These are phyloP conservation scores for Eriosoma lanigerum DNA, from an alignment of 1,140 invertebrate species.

Conservation along the genomic window DNA sequence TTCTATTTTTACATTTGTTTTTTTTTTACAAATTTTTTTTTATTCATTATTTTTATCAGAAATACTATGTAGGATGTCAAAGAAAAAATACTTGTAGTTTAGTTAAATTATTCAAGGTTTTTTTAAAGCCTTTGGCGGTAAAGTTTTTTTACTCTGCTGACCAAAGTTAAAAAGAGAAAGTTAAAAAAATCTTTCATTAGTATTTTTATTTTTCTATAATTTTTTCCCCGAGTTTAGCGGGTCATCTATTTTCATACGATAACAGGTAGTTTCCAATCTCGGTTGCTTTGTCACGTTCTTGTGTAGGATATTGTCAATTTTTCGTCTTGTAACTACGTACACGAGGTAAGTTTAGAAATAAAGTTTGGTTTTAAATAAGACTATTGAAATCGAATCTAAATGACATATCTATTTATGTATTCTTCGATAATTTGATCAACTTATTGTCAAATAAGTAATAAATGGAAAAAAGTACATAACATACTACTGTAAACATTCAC, in stretches of 20 bases:
- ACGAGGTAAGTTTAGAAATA: too few relatives aligned
- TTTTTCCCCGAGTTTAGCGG: background rate
- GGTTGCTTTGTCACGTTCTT: background rate
- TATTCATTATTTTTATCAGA: background rate
- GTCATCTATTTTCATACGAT: constrained; percentile 13
- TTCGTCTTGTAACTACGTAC: too few relatives aligned
- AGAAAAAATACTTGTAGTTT: background rate
- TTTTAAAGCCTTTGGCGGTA: too few relatives aligned
- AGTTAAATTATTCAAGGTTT: constrained; percentile 20
- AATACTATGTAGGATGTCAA: background rate
- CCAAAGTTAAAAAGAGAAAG: too few relatives aligned
- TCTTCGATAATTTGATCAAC: too few relatives aligned
- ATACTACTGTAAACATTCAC: too few relatives aligned
- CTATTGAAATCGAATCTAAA: too few relatives aligned
- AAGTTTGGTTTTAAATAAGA: background rate
- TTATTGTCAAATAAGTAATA: too few relatives aligned
- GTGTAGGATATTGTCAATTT: background rate
- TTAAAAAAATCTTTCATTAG: background rate
- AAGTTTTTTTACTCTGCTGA: too few relatives aligned
- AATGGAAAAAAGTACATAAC: too few relatives aligned
- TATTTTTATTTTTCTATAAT: background rate
- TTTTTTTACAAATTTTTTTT: too few relatives aligned
- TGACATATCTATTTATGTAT: too few relatives aligned
- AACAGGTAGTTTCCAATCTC: background rate
- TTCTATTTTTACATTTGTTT: background rate